Percentiles rank a stretch among this genome's conserved stretches.
Conservation (phyloP, 2,113 vertebrate species). For the Erythrocercus mccallii region DNA sequence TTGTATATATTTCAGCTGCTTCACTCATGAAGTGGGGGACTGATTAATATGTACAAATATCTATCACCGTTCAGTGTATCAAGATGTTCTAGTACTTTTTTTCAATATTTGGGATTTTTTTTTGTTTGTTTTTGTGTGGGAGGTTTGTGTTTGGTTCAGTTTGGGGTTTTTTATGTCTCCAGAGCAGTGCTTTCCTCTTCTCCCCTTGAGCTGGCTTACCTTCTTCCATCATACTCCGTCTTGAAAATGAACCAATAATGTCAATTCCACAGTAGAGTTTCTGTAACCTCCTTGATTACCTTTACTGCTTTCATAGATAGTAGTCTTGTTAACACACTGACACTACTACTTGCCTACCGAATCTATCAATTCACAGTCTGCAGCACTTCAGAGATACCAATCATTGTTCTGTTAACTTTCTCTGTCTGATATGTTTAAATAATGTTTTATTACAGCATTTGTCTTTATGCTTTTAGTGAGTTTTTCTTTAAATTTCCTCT, state of each 20-base stretch:
- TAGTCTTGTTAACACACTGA: background rate
- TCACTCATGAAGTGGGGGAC: background rate
- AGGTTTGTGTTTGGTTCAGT: background rate
- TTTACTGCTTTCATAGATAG: background rate
- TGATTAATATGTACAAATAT: background rate
- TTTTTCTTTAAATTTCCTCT: slow-evolving; percentile 27
- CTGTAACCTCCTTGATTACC: background rate
- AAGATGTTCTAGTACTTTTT: background rate
- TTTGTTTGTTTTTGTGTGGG: background rate
- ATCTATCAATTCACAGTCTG: background rate
- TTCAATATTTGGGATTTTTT: background rate
- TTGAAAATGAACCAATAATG: background rate
- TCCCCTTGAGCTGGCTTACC: background rate
- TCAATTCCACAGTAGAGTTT: background rate
- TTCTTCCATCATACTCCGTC: background rate
- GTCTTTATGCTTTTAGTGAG: background rate
- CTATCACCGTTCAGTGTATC: background rate
- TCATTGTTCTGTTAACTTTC: background rate
- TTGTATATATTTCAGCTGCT: background rate
- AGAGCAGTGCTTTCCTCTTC: background rate
- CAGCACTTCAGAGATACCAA: background rate
- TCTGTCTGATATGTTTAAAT: background rate
- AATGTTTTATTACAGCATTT: background rate
- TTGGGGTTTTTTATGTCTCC: background rate
- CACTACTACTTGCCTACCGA: background rate